Conservation (phyloP, 2,113 vertebrate genomes). For the Phylloscopus trochiloides region DNA sequence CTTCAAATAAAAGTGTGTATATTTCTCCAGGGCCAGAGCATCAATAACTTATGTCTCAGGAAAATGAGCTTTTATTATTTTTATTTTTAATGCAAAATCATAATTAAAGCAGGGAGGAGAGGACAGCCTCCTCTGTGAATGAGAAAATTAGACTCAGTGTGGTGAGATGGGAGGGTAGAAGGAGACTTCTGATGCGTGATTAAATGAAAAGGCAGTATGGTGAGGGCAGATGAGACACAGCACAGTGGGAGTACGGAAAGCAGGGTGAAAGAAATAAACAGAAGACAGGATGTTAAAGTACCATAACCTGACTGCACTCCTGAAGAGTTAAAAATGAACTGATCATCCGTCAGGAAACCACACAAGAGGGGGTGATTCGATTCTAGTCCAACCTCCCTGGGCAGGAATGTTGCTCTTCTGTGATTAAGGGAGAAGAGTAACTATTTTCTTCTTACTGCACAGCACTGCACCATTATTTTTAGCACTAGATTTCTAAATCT, state of each 20-base stretch:
- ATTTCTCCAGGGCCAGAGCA: slow-evolving; percentile 39
- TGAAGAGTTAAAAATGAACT: slow-evolving; percentile 54
- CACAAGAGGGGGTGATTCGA: background rate
- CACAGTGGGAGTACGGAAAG: slow-evolving; percentile 42
- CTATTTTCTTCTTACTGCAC: background rate
- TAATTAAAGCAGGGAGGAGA: slow-evolving; percentile 66
- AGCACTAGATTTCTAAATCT: background rate
- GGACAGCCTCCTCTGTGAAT: slow-evolving; percentile 58
- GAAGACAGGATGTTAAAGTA: slow-evolving; percentile 49
- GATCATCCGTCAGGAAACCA: slow-evolving; percentile 16
- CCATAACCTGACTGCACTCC: slow-evolving; percentile 6
- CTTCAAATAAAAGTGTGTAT: background rate
- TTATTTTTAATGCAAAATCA: slow-evolving; percentile 33
- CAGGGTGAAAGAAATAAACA: slow-evolving; percentile 44
- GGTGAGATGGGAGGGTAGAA: slow-evolving; percentile 53
- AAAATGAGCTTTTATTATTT: slow-evolving; percentile 42
- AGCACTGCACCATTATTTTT: slow-evolving; percentile 1
- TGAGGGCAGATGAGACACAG: slow-evolving; percentile 46
- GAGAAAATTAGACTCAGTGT: slow-evolving; percentile 54
- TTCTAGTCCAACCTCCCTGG: background rate
- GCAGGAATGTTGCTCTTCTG: background rate
- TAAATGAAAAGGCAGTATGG: slow-evolving; percentile 57
- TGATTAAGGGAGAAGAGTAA: slow-evolving; percentile 1
- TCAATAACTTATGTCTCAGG: slow-evolving; percentile 13
- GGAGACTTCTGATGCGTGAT: slow-evolving; percentile 51